Evolutionary conservation across 2,888 invertebrate species (phyloP), one percentile per base, ranked within the genome.

Genomic region (Embidobia sp.): DNA sequence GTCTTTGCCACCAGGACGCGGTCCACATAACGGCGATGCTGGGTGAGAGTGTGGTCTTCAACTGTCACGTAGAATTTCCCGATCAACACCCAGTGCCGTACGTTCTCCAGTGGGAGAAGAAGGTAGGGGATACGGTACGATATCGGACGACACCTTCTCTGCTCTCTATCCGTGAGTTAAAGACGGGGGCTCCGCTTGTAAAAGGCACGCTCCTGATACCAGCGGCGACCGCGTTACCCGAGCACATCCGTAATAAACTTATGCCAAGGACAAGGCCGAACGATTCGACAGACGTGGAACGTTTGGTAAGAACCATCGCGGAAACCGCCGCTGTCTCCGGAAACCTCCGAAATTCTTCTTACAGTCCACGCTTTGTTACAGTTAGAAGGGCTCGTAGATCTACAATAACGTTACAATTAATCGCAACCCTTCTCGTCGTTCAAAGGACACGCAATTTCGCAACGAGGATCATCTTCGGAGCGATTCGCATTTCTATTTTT

Each of bases 41-140:
- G 89, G 98, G 98, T 90, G 97, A 98, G 92, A 96, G 96, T 90
- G 97, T 98, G 92, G 95, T 98, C 90, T 96, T 98, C 93, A 97
- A 97, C 92, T 98, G 98, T 92, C 96, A 97, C 92, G 97, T 98
- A 91, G 96, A 97, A 92, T 98, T 97, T 92, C 96, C 97, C 90
- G 96, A 96, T 91, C 96, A 97, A 92, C 95, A 96, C 91, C 96
- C 97, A 90, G 96, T 97, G 92, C 97, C 97, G 91, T 97, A 97
- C 93, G 97, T 98, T 92, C 95, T 98, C 91, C 97, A 97, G 93
- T 98, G 98, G 98, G 96, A 97, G 94, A 98, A 98, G 95, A 97
- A 97, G 96, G 97, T 97, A 95, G 95, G 95, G 95, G 95, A 95
- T 93, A 95, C 95, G 96, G 96, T 96, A 96, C 94, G 96, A 94